phyloP scores from a whole-genome alignment of 2,888 invertebrate species.

The Rotaria magnacalcarata region DNA sequence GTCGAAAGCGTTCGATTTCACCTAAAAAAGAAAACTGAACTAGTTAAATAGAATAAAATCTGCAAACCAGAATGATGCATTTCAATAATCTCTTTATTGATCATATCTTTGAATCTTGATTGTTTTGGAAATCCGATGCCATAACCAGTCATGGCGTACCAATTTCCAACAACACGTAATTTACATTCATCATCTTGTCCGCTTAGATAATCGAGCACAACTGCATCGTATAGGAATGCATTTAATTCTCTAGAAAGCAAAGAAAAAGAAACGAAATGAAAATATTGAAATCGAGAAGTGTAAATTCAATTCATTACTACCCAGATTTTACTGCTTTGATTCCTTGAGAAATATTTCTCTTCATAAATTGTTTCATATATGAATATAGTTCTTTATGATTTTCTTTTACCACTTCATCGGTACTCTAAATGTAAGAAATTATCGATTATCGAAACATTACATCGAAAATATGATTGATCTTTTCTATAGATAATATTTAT shows the following conservation, averaged over 20 bases:
- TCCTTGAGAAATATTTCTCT: conserved; percentile 78
- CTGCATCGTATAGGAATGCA: conserved; percentile 96
- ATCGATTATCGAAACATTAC: too few species aligned
- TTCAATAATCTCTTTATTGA: conserved; percentile 54
- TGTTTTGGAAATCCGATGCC: conserved; percentile 93
- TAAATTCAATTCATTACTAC: conserved; percentile 56
- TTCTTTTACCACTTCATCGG: conserved; percentile 83
- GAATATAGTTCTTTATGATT: conserved; percentile 76
- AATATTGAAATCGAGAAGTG: too few species aligned
- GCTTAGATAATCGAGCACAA: conserved; percentile 90
- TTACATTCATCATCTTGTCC: conserved; percentile 87
- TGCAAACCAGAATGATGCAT: conserved; percentile 51
- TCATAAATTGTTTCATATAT: conserved; percentile 81
- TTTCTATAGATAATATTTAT: too few species aligned
- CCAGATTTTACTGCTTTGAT: conserved; percentile 80
- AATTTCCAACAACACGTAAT: conserved; percentile 85
- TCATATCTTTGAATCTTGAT: conserved; percentile 63
- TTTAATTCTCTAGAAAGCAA: conserved; percentile 71
- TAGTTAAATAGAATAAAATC: neutral
- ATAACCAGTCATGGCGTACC: conserved; percentile 97
- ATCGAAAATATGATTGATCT: too few species aligned
- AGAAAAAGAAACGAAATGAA: conserved; percentile 7
- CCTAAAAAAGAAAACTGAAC: conserved; percentile 48
- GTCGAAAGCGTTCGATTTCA: conserved; percentile 82
- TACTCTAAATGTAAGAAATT: conserved; percentile 63